Conservation (phyloP, 2,797 vertebrate species). For the Buceros bicornis region DNA sequence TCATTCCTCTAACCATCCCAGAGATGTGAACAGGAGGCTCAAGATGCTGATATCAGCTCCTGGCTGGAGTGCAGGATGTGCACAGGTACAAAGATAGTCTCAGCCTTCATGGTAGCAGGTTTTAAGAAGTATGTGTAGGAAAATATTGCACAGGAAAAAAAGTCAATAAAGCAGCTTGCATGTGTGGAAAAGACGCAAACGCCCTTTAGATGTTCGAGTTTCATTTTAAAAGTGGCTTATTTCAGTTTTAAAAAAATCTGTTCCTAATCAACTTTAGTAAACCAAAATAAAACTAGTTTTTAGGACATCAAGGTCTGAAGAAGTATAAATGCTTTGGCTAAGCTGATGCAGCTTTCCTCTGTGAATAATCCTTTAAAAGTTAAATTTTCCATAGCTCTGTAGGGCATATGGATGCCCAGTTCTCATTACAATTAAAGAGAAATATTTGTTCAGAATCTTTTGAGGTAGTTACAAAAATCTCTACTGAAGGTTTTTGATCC, state of each 20-base stretch:
- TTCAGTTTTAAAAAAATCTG: slow-evolving; percentile 53
- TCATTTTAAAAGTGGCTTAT: slow-evolving; percentile 57
- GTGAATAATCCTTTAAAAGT: slow-evolving; percentile 62
- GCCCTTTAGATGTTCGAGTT: slow-evolving; percentile 54
- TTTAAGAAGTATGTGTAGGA: neutral
- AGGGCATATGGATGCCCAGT: slow-evolving; percentile 72
- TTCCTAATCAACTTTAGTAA: slow-evolving; percentile 68
- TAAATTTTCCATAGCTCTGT: slow-evolving; percentile 64
- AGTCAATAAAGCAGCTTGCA: slow-evolving; percentile 18
- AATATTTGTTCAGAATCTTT: slow-evolving; percentile 64
- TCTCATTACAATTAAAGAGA: slow-evolving; percentile 65
- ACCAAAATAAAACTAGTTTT: slow-evolving; percentile 69
- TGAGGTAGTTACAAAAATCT: slow-evolving; percentile 67
- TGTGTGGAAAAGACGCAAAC: neutral
- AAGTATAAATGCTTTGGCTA: slow-evolving; percentile 61
- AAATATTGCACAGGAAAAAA: neutral
- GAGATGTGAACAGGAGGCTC: neutral
- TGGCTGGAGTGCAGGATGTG: neutral
- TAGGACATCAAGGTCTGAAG: slow-evolving; percentile 67
- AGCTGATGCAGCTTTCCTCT: slow-evolving; percentile 63
- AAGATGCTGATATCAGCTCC: neutral
- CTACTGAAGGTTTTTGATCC: slow-evolving; percentile 44
- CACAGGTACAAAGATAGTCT: slow-evolving; percentile 27
- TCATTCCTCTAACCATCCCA: neutral
- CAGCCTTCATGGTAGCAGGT: neutral